phyloP scores from a whole-genome alignment of 2,797 vertebrate species.

The Gymnodraco acuticeps region DNA sequence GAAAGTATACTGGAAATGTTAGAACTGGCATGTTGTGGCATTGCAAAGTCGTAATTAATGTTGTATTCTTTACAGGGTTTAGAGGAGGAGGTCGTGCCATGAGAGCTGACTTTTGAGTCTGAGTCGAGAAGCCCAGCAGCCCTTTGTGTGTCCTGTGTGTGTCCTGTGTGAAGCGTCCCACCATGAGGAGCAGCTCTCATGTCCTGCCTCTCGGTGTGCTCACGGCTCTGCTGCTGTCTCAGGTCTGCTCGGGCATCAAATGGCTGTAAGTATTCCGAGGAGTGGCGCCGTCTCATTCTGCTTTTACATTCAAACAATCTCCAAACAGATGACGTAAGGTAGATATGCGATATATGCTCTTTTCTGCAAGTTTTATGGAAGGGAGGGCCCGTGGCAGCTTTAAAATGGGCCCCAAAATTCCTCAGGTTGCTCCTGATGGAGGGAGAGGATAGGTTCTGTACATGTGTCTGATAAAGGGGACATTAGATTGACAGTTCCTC shows the following conservation, averaged over 20 bases:
- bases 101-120: slow-evolving; percentile 72
- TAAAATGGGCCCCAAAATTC: slow-evolving; percentile 59
- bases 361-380: slow-evolving; percentile 26
- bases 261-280: slow-evolving; percentile 93
- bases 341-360: slow-evolving; percentile 12
- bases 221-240: slow-evolving; percentile 89
- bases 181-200: slow-evolving; percentile 87
- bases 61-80: slow-evolving; percentile 59
- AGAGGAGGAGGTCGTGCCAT: slow-evolving; percentile 67
- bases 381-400: slow-evolving; percentile 46
- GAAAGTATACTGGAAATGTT: not conserved
- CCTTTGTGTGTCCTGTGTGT: slow-evolving; percentile 55
- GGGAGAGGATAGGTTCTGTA: slow-evolving; percentile 23
- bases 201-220: slow-evolving; percentile 87
- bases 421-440: slow-evolving; percentile 37
- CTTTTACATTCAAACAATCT: slow-evolving; percentile 22
- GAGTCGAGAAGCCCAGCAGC: slow-evolving; percentile 60
- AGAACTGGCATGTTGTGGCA: too few species aligned
- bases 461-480: slow-evolving; percentile 45
- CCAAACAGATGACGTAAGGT: slow-evolving; percentile 23
- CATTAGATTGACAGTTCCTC: slow-evolving; percentile 33
- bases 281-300: not conserved
- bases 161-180: slow-evolving; percentile 67
- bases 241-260: slow-evolving; percentile 94
- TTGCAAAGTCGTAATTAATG: slow-evolving; percentile 4